Base-by-base conservation (phyloP, 2,888 invertebrate species). In the Phortica okadai region DNA sequence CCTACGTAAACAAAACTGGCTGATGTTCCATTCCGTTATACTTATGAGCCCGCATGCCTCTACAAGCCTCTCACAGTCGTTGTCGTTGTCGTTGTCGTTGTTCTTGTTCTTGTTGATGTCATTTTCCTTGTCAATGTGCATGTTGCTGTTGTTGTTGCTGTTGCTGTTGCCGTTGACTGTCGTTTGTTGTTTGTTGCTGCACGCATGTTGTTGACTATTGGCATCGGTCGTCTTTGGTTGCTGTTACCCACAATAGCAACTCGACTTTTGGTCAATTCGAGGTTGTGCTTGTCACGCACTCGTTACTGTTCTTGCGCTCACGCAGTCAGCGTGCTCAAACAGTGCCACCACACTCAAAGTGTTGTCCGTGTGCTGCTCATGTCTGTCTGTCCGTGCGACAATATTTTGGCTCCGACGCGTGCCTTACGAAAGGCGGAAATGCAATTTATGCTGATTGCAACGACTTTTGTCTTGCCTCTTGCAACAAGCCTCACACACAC, bases 241-340 rank as follows among this genome's bases (percentile, higher is more conserved):
- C 25, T 25, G 16, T 25, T 72, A 14, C 70, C 64, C 72, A 72
- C 80, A 84, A 85, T 84, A 85, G 83, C 86, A 87, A 85, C 86
- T 84, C 80, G 80, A 83, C 84, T 89, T 89, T 86, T 89, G 89
- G 90, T 90, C 89, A 90, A 88, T 90, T 89, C 88, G 90, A 88
- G 90, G 88, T 90, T 89, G 89, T 85, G 88, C 86, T 84, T 90
- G 90, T 90, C 90, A 87, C 86, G 50, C 58, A 41, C 42, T 64
- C 56, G 41, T 66, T 54, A 66, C 42, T 25, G 45, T 66, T n/a
- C 50, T 70, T 70, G 45, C 69, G 42, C 8, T 44, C 50, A 33
- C 33, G 33, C 33, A 33, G 33, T 33, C 33, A 33, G 1, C 33
- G 33, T 33, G 33, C 33, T 33, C 33, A 33, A 33, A 33, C 33